phyloP scores from a whole-genome alignment of 30 jellyfish, hydroid and myxozoan genomes.

The Clytia hemisphaerica region DNA sequence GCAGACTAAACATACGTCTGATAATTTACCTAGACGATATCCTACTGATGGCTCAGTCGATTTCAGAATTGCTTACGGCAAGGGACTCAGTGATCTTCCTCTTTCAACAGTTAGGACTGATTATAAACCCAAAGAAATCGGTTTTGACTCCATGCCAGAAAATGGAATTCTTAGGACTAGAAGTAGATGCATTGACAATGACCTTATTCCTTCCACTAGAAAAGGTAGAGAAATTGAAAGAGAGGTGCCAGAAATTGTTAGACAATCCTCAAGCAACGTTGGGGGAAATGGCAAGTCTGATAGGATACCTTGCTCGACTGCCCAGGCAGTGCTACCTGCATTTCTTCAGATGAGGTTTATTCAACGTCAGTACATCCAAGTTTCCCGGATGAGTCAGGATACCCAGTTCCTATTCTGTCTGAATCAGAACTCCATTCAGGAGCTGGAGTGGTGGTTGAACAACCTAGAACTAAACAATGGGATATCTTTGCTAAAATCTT shows the following conservation, averaged over 20 bases:
- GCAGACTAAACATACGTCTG: neutral
- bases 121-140: slow-evolving; percentile 19
- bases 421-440: slow-evolving; percentile 18
- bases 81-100: too few species aligned
- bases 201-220: slow-evolving; percentile 21
- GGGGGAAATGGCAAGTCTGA: slow-evolving; percentile 20
- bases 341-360: slow-evolving; percentile 5
- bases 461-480: slow-evolving; percentile 23
- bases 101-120: slow-evolving; percentile 23
- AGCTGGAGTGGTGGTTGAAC: slow-evolving; percentile 18
- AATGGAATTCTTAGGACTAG: slow-evolving; percentile 35
- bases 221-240: neutral
- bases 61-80: too few species aligned
- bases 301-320: slow-evolving; percentile 32
- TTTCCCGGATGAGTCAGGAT: neutral
- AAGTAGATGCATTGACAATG: slow-evolving; percentile 19
- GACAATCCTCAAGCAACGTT: slow-evolving; percentile 5
- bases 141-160: slow-evolving; percentile 26
- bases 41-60: slow-evolving; percentile 14
- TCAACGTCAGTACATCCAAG: slow-evolving; percentile 16
- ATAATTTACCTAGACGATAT: slow-evolving; percentile 3
- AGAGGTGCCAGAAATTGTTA: slow-evolving; percentile 11
- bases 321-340: slow-evolving; percentile 37
- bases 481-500: slow-evolving; percentile 6
- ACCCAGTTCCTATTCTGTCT: neutral